phyloP scores from a whole-genome alignment of 1,140 invertebrate species.

The Sitodiplosis mosellana region DNA sequence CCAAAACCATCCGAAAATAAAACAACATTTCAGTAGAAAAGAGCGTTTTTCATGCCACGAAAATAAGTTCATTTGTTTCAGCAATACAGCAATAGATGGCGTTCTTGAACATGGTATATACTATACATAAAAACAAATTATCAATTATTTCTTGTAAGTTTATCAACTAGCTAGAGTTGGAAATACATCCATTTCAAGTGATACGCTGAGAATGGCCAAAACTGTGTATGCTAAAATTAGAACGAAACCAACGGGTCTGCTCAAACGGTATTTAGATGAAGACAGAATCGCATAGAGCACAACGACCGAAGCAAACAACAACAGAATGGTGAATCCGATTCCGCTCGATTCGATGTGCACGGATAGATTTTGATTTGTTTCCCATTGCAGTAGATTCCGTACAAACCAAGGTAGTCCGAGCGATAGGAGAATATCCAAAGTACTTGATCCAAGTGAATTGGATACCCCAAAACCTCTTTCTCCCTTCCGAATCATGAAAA shows the following conservation, averaged over 20 bases:
- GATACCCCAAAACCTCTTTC: conserved; percentile 69
- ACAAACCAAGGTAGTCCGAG: conserved; percentile 70
- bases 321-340: conserved; percentile 40
- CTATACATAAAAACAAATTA: no score
- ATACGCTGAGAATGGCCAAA: conserved; percentile 24
- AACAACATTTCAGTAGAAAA: no score
- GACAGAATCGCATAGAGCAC: conserved; percentile 34
- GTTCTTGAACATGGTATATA: no score
- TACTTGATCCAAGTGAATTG: conserved; percentile 68
- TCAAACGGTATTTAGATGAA: conserved; percentile 34
- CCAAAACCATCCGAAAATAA: no score
- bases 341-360: conserved; percentile 24
- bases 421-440: conserved; percentile 70
- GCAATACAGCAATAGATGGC: no score
- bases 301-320: conserved; percentile 34
- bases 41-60: no score
- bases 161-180: conserved; percentile 9
- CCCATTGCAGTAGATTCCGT: conserved; percentile 32
- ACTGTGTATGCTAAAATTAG: conserved; percentile 40
- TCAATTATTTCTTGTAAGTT: no score
- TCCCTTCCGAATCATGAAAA: conserved; percentile 62
- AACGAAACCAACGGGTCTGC: conserved; percentile 35
- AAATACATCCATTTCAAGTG: conserved; percentile 25
- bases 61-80: no score
- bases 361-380: conserved; percentile 22